Base-by-base conservation (phyloP, 92 coral and sea anemone species). In the Palythoa heliodiscus region DNA sequence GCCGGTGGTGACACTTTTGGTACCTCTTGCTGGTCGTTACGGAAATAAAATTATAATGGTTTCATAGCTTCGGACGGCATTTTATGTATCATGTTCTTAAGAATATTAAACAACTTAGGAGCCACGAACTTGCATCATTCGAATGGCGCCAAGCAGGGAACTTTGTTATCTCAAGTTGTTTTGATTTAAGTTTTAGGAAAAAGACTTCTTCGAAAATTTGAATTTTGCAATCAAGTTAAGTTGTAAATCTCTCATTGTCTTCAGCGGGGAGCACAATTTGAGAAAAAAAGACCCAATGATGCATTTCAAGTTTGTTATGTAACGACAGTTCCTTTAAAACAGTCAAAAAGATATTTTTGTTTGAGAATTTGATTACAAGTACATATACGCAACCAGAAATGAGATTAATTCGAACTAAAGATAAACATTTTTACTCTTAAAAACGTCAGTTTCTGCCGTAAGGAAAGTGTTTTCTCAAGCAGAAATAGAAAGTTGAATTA, bases 1-100 rank as follows among this genome's bases (percentile, higher is more conserved):
- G 39, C 54, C 47, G 23, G 19, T 67, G 43, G 73, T 80, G 84
- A 64, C 63, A 80, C 61, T 80, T 47, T 66, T 80, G 84, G 84
- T 80, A 80, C 84, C 73, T 80, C 73, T 67, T 68, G 55, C 84
- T 67, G 84, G 84, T 80, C 73, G 84, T 80, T 80, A 67, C 84
- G 84, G 84, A 80, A 80, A 80, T 80, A 80, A 64, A 80, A 80
- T 70, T 23, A 80, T 22, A 67, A 80, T 47, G 20, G 74, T 80
- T 80, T 80, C 60, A 66, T 80, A 80, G 70, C 73, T 70, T 80
- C 66, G 84, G 22, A 66, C 19, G 74, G 74, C 84, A 64, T 80
- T 80, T 47, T 80, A 80, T 80, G 84, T 80, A 66, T 63, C 84
- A 68, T 14, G 84, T 80, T 80, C 84, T 66, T 66, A 6, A 53